Percentiles rank a stretch among this genome's conserved stretches.
Conservation (phyloP, 2,797 vertebrate species). For the Natrix natrix region DNA sequence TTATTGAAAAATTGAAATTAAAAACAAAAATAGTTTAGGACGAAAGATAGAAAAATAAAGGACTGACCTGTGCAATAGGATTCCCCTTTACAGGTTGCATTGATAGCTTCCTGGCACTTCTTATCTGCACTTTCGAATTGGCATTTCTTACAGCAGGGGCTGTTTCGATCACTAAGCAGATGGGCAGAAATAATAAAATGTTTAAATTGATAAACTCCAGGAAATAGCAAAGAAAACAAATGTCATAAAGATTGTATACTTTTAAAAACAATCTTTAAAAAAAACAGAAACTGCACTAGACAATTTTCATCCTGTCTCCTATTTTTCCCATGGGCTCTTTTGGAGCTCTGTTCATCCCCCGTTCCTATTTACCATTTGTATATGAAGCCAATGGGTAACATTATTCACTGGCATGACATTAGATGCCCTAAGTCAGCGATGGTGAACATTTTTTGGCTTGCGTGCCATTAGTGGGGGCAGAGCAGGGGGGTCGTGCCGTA, state of each 20-base stretch:
- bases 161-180: slow-evolving; percentile 87
- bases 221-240: background rate
- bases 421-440: background rate
- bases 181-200: background rate
- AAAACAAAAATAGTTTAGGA: background rate
- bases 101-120: slow-evolving; percentile 93
- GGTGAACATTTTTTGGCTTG: no score
- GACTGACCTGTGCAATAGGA: slow-evolving; percentile 89
- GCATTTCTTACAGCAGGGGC: slow-evolving; percentile 89
- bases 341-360: background rate
- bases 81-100: slow-evolving; percentile 90
- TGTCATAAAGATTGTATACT: background rate
- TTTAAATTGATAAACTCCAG: background rate
- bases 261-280: background rate
- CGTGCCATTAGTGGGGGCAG: no score
- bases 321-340: background rate
- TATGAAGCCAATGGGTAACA: background rate
- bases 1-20: slow-evolving; percentile 22
- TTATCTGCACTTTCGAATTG: slow-evolving; percentile 80
- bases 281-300: background rate
- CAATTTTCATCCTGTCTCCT: background rate
- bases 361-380: background rate
- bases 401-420: background rate
- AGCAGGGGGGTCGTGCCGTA: no score
- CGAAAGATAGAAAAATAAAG: background rate